Evolutionary conservation across 2,888 invertebrate genomes (phyloP).

Genomic region (Encarsia formosa): DNA sequence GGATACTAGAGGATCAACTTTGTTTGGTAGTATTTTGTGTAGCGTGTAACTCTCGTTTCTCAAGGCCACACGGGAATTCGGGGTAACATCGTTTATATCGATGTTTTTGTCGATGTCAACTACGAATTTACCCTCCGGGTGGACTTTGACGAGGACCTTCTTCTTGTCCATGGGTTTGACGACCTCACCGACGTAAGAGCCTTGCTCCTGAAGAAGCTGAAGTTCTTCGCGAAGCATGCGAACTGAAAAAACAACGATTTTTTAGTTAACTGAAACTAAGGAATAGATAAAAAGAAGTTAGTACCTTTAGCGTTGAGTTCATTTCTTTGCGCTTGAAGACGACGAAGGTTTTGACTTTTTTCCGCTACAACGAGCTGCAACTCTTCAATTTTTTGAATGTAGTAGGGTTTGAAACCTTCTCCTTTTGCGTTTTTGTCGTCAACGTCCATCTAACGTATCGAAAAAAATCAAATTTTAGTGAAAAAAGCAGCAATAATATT

Average conservation of each 20-base stretch:
- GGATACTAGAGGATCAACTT: constrained; percentile 97
- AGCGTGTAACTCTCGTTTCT: constrained; percentile 98
- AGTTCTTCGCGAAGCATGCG: constrained; percentile 96
- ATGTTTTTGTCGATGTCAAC: constrained; percentile 99
- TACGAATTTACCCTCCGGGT: constrained; percentile 99
- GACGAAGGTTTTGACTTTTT: constrained; percentile 92
- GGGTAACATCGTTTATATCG: constrained; percentile 95
- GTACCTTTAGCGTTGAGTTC: constrained; percentile 96
- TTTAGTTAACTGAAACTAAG: constrained; percentile 2
- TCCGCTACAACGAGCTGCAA: constrained; percentile 94
- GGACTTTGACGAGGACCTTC: constrained; percentile 97
- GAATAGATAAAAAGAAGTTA: neutral
- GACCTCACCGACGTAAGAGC: constrained; percentile 98
- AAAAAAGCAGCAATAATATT: too few species aligned
- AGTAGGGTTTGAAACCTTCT: constrained; percentile 92
- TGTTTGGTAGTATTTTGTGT: constrained; percentile 98
- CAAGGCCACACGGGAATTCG: constrained; percentile 95
- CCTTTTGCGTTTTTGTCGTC: constrained; percentile 64
- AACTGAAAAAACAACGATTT: constrained; percentile 57
- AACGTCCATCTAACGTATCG: constrained; percentile 64
- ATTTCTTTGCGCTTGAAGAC: constrained; percentile 96
- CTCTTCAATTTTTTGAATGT: constrained; percentile 97
- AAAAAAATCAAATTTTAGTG: constrained; percentile 4
- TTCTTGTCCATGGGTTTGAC: constrained; percentile 99
- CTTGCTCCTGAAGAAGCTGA: constrained; percentile 94